Evolutionary conservation across 2,888 invertebrate species (phyloP), one percentile per base, ranked within the genome.

Genomic region (Nomada hirtipes): DNA sequence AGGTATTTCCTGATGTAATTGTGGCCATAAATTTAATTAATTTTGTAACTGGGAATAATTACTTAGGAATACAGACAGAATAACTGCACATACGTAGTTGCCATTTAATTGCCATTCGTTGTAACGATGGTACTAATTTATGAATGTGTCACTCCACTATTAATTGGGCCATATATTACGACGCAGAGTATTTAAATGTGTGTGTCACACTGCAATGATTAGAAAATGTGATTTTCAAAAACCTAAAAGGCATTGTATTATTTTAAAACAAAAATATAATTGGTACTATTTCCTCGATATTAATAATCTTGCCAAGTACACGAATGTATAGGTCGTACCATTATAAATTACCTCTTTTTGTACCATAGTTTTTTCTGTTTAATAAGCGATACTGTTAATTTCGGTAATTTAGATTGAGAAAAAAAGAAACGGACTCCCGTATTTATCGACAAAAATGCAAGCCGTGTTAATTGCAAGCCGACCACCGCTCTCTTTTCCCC

Each of bases 1-100:
- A 64, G 50, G 47, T 10, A 50, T 26, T 64, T 64, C 4, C 18
- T 4, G 10, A 53, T n/a, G 9, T n/a, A 53, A n/a, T n/a, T n/a
- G 50, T n/a, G 23, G n/a, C 26, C 26, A 50, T 64, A 29, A 47
- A 50, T 50, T 50, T 50, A 18, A 64, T 50, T 64, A 47, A 50
- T 64, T 64, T 11, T 13, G 18, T 1, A 50, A 29, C 64, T 50
- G 64, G 50, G 64, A 50, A 65, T 50, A 65, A 65, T 50, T 50
- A 50, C 10, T 26, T 7, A 2, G 18, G 4, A 50, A 26, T 20
- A 15, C 23, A 26, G 11, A 26, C 2, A 50, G 11, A 47, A 47
- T 50, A 50, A 18, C 26, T 50, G 13, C 47, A 15, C 47, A 47
- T 15, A 47, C 18, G 2, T 29, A 29, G 18, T 50, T 23, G 53